Base-by-base conservation (phyloP, 2,113 vertebrate genomes). In the Solea senegalensis region DNA sequence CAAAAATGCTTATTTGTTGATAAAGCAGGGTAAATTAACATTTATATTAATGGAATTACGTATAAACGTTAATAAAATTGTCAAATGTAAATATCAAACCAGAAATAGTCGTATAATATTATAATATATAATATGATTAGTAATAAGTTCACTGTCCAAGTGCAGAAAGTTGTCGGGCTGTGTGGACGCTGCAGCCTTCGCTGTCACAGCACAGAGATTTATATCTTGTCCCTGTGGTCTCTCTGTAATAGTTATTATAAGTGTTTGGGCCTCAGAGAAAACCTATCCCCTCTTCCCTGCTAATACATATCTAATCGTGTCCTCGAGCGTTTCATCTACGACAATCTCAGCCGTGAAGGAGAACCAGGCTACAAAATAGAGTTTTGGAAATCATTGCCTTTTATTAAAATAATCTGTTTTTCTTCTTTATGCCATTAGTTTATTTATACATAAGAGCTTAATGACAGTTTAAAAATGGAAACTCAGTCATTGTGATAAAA, bases 221-320 rank as follows among this genome's bases (percentile, higher is more conserved):
- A 82, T 77, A 79, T 84, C 53, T 81, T 56, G 45, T 84, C 84
- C 84, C 87, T 64, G 68, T 82, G 85, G 80, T 84, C 85, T 67
- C 60, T 56, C 69, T 82, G 71, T 74, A 81, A 86, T 82, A 88
- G 82, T 89, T 86, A 74, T 94, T 92, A 92, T 92, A 89, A 91
- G 88, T 87, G 93, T 88, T 93, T 91, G 90, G 91, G 61, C 83
- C 88, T 91, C 87, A 70, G 92, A 94, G 93, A 89, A 91, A 27
- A 10, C 4, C 39, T n/a, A 89, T 91, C 88, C 93, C 90, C 90
- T 91, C 89, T 91, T 92, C 88, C 81, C 88, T 89, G 87, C 90
- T 94, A 96, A 96, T 95, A 95, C 94, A 96, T 96, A 95, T 95
- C 90, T 96, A 96, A 95, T 95, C 94, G 93, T 94, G 91, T 94